Base-by-base conservation (phyloP, 2,113 vertebrate species). In the Atrichornis clamosus region DNA sequence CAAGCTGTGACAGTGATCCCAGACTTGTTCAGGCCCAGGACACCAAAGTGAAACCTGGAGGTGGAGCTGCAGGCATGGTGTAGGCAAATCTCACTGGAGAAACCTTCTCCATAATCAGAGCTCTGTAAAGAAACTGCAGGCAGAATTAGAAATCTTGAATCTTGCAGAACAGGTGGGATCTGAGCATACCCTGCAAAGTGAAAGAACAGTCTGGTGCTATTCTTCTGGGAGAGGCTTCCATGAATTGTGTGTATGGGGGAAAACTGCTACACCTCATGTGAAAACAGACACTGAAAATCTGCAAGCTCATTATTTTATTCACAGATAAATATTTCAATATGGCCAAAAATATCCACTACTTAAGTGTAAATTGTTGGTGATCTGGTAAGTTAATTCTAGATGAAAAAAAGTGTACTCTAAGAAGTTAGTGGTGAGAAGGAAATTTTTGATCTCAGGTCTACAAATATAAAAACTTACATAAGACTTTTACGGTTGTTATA, bases 1-100 rank as follows among this genome's bases (percentile, higher is more conserved):
- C 60, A 75, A 75, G 24, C 4, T 64, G 47, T 2, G 3, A 39
- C 2, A 2, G 44, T 0, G 0, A 73, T 68, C 35, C 5, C 0
- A 0, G 33, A 5, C 41, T 82, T 85, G 37, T 59, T 90, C 32
- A 80, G 50, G 62, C 13, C 2, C 0, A 6, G 52, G n/a, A 88
- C 30, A 35, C 13, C 9, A 39, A 46, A n/a, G 10, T 4, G 22
- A 78, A 84, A 49, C n/a, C 32, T 67, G 35, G 33, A 70, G 46
- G 33, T 86, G 16, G 20, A 91, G 59, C 35, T 87, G n/a, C 56
- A 82, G 44, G 28, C 22, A 68, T 14, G 6, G 14, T 30, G 22
- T 44, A 30, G 30, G 11, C 30, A 85, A 85, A 96, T 65, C 49
- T 23, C 37, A 42, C 50, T 20, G n/a, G 63, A 68, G 80, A 65